These are phyloP conservation scores for Polypterus bichir DNA, from an alignment of 2,113 vertebrate genomes.

Conservation along the genomic window DNA sequence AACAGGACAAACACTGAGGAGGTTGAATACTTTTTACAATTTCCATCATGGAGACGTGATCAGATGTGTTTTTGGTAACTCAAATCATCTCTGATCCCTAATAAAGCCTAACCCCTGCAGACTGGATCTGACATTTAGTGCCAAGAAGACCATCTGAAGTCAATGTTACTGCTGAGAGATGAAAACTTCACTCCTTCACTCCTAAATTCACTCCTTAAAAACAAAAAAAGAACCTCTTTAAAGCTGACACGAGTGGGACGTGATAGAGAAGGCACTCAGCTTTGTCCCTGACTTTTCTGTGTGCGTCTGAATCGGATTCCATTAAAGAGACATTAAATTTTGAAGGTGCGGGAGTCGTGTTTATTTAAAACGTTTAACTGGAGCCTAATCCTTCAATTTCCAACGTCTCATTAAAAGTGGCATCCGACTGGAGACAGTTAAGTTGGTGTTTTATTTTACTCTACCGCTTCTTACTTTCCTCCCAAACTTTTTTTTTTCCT, in stretches of 20 bases:
- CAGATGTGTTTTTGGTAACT: slow-evolving; percentile 3
- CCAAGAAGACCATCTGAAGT: slow-evolving; percentile 2
- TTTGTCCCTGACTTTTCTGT: not conserved
- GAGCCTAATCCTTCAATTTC: not conserved
- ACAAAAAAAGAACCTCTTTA: not conserved
- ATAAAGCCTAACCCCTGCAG: not conserved
- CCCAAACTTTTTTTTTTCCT: not conserved
- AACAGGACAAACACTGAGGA: too few relatives aligned
- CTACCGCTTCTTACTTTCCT: not conserved
- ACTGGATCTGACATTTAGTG: not conserved
- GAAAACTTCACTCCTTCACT: slow-evolving; percentile 4
- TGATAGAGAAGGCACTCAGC: not conserved
- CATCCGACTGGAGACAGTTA: not conserved
- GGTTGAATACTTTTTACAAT: not conserved
- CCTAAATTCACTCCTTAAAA: not conserved
- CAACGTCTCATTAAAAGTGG: not conserved
- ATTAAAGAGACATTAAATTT: too few relatives aligned
- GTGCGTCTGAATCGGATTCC: not conserved
- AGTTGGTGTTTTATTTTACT: not conserved
- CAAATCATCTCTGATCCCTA: not conserved
- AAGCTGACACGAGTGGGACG: not conserved
- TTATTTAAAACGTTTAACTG: not conserved
- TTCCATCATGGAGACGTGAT: not conserved
- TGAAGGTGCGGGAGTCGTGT: not conserved
- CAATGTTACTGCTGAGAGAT: not conserved